A percentile compares a stretch with the other conserved stretches of the same genome.
Evolutionary conservation across 1,140 invertebrate species (phyloP).

Genomic region (Drosophila novamexicana): DNA sequence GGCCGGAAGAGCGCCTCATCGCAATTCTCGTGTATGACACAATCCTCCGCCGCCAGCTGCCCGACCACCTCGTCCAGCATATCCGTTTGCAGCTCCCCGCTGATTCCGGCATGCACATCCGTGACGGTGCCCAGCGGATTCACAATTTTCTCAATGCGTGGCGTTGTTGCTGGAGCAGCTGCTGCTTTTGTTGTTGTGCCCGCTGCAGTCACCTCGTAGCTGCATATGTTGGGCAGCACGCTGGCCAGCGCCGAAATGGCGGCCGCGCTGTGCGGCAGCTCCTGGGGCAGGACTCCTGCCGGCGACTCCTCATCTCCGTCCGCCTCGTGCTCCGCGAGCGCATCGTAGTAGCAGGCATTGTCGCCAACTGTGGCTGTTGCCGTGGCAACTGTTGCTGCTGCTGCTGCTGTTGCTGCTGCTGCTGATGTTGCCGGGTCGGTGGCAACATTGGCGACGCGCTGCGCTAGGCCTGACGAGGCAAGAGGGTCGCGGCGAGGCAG

Average conservation of each 20-base stretch:
- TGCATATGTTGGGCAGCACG: slow-evolving; percentile 74
- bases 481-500: slow-evolving; percentile 1
- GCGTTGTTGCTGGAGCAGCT: not conserved
- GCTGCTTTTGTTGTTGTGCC: not conserved
- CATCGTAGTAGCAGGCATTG: slow-evolving; percentile 79
- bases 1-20: slow-evolving; percentile 88
- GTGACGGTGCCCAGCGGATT: slow-evolving; percentile 89
- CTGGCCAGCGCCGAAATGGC: slow-evolving; percentile 48
- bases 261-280: slow-evolving; percentile 6
- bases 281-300: slow-evolving; percentile 7
- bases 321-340: slow-evolving; percentile 70
- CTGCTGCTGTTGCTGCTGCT: not conserved
- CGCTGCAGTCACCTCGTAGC: slow-evolving; percentile 40
- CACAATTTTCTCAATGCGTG: slow-evolving; percentile 86
- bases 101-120: slow-evolving; percentile 83
- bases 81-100: slow-evolving; percentile 86
- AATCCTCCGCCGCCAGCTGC: slow-evolving; percentile 82
- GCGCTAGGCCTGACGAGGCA: slow-evolving; percentile 3
- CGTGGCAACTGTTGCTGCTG: slow-evolving; percentile 4
- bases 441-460: slow-evolving; percentile 12
- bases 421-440: slow-evolving; percentile 15
- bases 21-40: slow-evolving; percentile 86
- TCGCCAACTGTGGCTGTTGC: slow-evolving; percentile 38
- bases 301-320: slow-evolving; percentile 23
- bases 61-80: slow-evolving; percentile 84